Percentiles rank a stretch among this genome's conserved stretches.
phyloP scores from a whole-genome alignment of 2,888 invertebrate genomes.

The Trisateles emortualis region DNA sequence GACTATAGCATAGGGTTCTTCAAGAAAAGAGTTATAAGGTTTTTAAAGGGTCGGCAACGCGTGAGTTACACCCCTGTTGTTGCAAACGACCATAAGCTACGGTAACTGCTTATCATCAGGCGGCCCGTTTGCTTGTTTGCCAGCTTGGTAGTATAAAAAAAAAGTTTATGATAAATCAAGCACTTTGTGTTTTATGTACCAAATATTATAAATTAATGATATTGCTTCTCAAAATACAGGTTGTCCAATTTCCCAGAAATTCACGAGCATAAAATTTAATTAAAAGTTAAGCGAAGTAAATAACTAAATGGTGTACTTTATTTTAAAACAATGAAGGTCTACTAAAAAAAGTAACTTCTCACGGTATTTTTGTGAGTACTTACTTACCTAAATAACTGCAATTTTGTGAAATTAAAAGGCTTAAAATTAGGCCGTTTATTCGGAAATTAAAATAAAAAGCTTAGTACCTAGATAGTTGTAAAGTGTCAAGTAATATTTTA shows the following conservation, averaged over 20 bases:
- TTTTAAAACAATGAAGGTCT: slow-evolving; percentile 4
- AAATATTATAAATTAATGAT: background rate
- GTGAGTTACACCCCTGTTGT: too few relatives aligned
- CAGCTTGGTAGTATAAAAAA: too few relatives aligned
- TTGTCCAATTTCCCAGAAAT: background rate
- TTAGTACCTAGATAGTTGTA: too few relatives aligned
- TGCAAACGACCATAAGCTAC: too few relatives aligned
- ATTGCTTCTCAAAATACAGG: background rate
- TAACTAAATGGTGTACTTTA: slow-evolving; percentile 1
- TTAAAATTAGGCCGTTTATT: background rate
- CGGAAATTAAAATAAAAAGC: too few relatives aligned
- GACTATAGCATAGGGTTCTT: too few relatives aligned
- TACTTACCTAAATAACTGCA: background rate
- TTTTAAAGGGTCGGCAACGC: too few relatives aligned
- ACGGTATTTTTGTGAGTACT: background rate
- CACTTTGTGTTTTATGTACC: background rate
- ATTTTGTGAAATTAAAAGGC: slow-evolving; percentile 3
- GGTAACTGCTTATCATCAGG: too few relatives aligned
- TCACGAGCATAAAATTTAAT: slow-evolving; percentile 4
- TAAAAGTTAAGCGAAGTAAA: slow-evolving; percentile 6
- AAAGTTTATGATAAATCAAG: too few relatives aligned
- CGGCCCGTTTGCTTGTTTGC: too few relatives aligned
- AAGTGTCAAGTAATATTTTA: too few relatives aligned
- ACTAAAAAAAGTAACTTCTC: background rate
- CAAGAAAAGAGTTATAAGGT: too few relatives aligned